Conservation (phyloP, 1,140 invertebrate species). For the Armadillidium nasatum region DNA sequence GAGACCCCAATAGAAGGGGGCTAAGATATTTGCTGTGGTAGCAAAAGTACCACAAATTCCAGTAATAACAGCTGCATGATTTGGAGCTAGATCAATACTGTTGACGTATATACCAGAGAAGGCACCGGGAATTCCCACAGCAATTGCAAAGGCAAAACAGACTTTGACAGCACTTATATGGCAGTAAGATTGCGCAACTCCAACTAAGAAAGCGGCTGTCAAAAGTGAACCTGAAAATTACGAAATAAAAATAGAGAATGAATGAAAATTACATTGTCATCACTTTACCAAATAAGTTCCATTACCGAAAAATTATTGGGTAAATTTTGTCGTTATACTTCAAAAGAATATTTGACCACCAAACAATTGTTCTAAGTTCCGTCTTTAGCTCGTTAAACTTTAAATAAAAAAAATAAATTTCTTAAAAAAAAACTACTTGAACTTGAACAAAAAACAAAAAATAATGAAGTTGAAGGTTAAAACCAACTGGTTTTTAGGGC, state of each 20-base stretch:
- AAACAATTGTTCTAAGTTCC: no score
- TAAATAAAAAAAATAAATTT: no score
- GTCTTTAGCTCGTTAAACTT: no score
- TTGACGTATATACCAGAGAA: slow-evolving; percentile 35
- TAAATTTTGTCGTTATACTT: no score
- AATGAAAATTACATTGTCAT: no score
- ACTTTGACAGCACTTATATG: slow-evolving; percentile 32
- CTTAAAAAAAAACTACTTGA: no score
- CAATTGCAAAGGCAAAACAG: slow-evolving; percentile 35
- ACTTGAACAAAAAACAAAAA: not conserved
- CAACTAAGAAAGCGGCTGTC: slow-evolving; percentile 37
- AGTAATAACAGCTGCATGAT: slow-evolving; percentile 38
- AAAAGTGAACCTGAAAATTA: slow-evolving; percentile 33
- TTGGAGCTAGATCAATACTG: slow-evolving; percentile 39
- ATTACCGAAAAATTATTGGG: no score
- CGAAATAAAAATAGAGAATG: no score
- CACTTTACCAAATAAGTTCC: no score
- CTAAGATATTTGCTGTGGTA: slow-evolving; percentile 34
- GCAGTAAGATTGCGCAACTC: slow-evolving; percentile 38
- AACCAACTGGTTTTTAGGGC: not conserved
- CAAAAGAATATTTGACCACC: no score
- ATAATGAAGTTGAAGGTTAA: not conserved
- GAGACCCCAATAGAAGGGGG: slow-evolving; percentile 34
- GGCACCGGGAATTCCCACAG: slow-evolving; percentile 32
- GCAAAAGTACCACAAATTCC: slow-evolving; percentile 36